Conservation (phyloP, 1,140 invertebrate species). For the Eulimnadia texana region DNA sequence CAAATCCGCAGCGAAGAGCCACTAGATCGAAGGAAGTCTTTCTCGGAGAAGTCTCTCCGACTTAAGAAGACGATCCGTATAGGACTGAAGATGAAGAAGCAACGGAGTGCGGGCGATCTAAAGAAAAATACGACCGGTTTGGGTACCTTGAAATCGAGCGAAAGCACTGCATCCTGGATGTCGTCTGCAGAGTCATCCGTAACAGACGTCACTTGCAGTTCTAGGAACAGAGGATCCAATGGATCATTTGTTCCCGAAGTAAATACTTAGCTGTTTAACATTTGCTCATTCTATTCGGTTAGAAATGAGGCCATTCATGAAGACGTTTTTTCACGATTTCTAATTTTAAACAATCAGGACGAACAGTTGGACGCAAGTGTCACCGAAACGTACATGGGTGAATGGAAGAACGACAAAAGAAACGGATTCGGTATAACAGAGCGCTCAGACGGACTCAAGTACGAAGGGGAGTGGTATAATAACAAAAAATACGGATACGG, state of each 20-base stretch:
- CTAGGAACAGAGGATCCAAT: conserved; percentile 85
- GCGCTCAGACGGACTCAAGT: conserved; percentile 87
- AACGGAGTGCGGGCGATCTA: conserved; percentile 92
- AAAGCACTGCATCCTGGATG: conserved; percentile 77
- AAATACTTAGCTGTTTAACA: too few species aligned
- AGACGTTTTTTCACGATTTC: too few species aligned
- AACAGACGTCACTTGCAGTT: conserved; percentile 58
- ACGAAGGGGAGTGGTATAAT: conserved; percentile 99
- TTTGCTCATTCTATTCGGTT: too few species aligned
- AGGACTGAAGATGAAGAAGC: conserved; percentile 82
- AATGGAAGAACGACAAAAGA: conserved; percentile 99
- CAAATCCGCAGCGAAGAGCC: conserved; percentile 57
- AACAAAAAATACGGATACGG: conserved; percentile 99
- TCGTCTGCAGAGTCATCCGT: conserved; percentile 68
- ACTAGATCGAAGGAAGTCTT: conserved; percentile 53
- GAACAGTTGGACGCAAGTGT: conserved; percentile 92
- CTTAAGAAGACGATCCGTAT: conserved; percentile 73
- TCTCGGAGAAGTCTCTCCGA: conserved; percentile 68
- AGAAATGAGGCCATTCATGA: too few species aligned
- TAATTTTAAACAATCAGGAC: conserved; percentile 64
- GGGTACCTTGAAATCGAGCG: conserved; percentile 74
- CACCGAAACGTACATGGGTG: conserved; percentile 96
- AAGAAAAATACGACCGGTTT: conserved; percentile 74
- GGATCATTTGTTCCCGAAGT: conserved; percentile 90
- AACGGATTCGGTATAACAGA: conserved; percentile 97